Evolutionary conservation across 2,888 invertebrate genomes (phyloP).

Genomic region (Agelastica alni): DNA sequence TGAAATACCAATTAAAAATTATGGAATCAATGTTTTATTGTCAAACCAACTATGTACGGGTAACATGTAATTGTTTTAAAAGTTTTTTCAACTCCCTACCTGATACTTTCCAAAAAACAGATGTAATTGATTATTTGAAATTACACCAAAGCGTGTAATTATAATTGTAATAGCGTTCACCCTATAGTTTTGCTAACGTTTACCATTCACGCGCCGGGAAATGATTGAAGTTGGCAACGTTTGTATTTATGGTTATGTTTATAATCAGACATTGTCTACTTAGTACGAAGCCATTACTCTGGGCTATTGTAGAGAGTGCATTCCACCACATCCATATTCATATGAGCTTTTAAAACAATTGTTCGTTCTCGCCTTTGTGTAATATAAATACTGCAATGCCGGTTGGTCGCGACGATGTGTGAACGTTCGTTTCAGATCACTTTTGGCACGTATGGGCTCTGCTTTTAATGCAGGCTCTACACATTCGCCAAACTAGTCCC

Average conservation of each 20-base stretch:
- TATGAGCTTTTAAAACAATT: constrained; percentile 56
- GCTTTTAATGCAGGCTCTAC: too few relatives aligned
- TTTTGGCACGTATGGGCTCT: constrained; percentile 13
- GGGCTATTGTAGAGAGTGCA: constrained; percentile 53
- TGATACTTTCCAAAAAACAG: too few relatives aligned
- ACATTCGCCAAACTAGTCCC: too few relatives aligned
- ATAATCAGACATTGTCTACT: constrained; percentile 58
- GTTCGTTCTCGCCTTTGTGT: constrained; percentile 50
- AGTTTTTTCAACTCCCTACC: too few relatives aligned
- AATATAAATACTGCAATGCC: constrained; percentile 41
- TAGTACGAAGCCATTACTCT: constrained; percentile 54
- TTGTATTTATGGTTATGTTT: constrained; percentile 56
- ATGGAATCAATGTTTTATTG: too few relatives aligned
- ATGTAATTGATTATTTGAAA: too few relatives aligned
- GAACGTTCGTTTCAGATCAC: constrained; percentile 16
- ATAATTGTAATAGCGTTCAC: constrained; percentile 4
- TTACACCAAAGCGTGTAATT: too few relatives aligned
- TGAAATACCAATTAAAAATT: too few relatives aligned
- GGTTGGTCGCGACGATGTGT: constrained; percentile 25
- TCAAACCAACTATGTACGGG: too few relatives aligned
- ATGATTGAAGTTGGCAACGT: constrained; percentile 56
- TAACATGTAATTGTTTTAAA: too few relatives aligned
- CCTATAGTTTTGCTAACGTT: constrained; percentile 18
- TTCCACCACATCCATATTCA: constrained; percentile 56
- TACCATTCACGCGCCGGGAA: constrained; percentile 44